phyloP scores from a whole-genome alignment of 2,888 invertebrate species.

The Apodemia duryi region DNA sequence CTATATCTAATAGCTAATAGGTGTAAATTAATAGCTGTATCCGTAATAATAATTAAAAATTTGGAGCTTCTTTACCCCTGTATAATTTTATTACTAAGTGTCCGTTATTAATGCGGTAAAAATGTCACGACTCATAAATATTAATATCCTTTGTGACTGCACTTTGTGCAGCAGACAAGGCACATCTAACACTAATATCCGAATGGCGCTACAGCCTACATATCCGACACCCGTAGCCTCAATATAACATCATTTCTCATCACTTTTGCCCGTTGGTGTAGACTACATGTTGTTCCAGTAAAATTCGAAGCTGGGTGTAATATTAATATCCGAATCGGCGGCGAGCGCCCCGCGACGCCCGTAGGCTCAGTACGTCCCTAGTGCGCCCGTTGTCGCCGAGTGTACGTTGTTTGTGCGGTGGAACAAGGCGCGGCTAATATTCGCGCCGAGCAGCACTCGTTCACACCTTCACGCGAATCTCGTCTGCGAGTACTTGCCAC shows the following conservation, averaged over 20 bases:
- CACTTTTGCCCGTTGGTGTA: not conserved
- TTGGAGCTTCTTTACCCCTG: too few species aligned
- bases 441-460: constrained; percentile 35
- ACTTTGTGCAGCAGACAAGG: too few species aligned
- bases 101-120: too few species aligned
- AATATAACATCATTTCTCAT: not conserved
- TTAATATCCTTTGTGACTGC: too few species aligned
- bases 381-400: not conserved
- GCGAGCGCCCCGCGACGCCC: too few species aligned
- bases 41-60: too few species aligned
- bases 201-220: too few species aligned
- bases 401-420: constrained; percentile 18
- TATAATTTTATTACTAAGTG: too few species aligned
- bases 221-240: not conserved
- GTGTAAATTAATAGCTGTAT: too few species aligned
- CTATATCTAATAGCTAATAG: too few species aligned
- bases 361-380: constrained; percentile 21
- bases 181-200: too few species aligned
- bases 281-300: not conserved
- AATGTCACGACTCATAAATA: too few species aligned
- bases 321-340: not conserved
- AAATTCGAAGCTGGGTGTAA: not conserved
- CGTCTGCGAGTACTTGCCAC: constrained; percentile 30
- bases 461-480: constrained; percentile 39
- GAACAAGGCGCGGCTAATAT: constrained; percentile 34